Percentiles rank a stretch among this genome's conserved stretches.
Evolutionary conservation across 2,113 vertebrate genomes (phyloP).

Genomic region (Harpagus bidentatus): DNA sequence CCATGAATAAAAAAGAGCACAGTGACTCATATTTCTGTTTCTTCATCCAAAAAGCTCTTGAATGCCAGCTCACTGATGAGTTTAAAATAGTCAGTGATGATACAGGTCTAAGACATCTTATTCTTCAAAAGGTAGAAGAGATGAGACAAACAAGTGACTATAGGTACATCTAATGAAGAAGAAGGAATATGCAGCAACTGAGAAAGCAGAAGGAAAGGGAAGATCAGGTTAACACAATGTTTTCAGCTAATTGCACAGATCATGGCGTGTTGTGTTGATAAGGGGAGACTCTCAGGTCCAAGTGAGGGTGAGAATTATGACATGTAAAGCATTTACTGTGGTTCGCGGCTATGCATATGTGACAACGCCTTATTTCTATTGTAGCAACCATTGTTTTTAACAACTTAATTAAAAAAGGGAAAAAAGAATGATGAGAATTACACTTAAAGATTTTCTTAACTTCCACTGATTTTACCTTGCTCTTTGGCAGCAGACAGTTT

Average conservation of each 20-base stretch:
- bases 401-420: not conserved
- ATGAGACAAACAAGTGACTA: not conserved
- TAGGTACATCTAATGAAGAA: not conserved
- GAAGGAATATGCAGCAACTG: not conserved
- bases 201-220: not conserved
- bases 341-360: not conserved
- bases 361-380: not conserved
- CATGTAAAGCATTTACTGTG: not conserved
- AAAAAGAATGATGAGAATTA: fast-evolving
- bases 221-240: not conserved
- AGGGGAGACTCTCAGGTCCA: not conserved
- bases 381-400: not conserved
- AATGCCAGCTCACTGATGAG: not conserved
- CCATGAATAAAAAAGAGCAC: not conserved
- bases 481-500: not conserved
- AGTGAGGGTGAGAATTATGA: not conserved
- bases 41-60: not conserved
- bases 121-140: not conserved
- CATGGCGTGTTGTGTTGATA: not conserved
- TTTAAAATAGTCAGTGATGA: not conserved
- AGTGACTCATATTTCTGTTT: not conserved
- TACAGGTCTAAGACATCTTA: not conserved
- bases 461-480: not conserved
- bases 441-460: not conserved
- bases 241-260: not conserved